These are phyloP conservation scores for Passer domesticus DNA, from an alignment of 2,113 vertebrate genomes.

Conservation along the genomic window DNA sequence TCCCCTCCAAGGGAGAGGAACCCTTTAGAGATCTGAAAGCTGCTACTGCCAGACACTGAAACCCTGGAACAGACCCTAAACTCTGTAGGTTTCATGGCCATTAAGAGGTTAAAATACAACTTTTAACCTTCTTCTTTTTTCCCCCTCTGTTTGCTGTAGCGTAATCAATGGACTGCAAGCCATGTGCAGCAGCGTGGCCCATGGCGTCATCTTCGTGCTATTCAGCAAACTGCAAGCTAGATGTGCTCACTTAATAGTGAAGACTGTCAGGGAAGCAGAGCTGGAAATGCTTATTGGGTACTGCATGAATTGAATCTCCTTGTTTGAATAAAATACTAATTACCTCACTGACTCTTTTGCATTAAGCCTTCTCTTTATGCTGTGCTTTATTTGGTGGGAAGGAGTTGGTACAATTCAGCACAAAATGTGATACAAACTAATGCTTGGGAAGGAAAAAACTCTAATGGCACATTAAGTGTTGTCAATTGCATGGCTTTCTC, in stretches of 20 bases:
- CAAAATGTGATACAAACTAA: not conserved
- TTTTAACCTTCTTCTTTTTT: not conserved
- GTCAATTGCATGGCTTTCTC: not conserved
- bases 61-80: not conserved
- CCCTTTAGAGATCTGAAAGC: slow-evolving; percentile 11
- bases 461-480: not conserved
- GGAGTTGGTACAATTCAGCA: not conserved
- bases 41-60: not conserved
- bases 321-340: slow-evolving; percentile 39
- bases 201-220: slow-evolving; percentile 1
- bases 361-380: not conserved
- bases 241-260: not conserved
- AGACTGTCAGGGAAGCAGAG: slow-evolving; percentile 3
- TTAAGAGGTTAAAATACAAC: slow-evolving; percentile 5
- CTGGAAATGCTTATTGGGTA: slow-evolving; percentile 29
- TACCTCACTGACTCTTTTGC: not conserved
- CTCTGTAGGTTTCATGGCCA: not conserved
- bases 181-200: not conserved
- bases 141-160: not conserved
- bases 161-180: not conserved
- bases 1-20: not conserved
- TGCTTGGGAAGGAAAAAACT: not conserved
- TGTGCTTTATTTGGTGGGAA: not conserved
- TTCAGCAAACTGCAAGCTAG: slow-evolving; percentile 2
- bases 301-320: slow-evolving; percentile 17